phyloP scores from a whole-genome alignment of 1,140 invertebrate genomes.

The Solenopsis fugax region DNA sequence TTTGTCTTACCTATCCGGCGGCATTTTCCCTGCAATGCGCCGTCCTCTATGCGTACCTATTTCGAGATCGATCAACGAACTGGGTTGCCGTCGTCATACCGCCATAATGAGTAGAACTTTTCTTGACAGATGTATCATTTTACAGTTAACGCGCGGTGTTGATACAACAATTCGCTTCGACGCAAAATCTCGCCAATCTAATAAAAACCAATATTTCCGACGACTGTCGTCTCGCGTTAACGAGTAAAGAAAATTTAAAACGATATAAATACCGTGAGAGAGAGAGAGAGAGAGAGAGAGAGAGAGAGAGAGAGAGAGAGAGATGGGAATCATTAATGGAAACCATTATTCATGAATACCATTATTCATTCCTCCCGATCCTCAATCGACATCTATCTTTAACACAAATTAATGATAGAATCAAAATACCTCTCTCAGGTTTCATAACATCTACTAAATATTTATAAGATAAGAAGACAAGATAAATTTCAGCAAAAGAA shows the following conservation, averaged over 20 bases:
- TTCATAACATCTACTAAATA: not conserved
- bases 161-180: not conserved
- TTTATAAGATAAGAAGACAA: not conserved
- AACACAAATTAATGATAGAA: not conserved
- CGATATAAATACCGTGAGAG: constrained; percentile 24
- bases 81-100: constrained; percentile 6
- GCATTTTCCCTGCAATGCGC: constrained; percentile 41
- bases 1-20: not conserved
- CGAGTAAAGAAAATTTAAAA: constrained; percentile 56
- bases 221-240: not conserved
- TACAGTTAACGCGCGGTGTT: not conserved
- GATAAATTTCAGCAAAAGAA: constrained; percentile 3
- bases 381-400: not conserved
- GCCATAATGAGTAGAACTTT: constrained; percentile 39
- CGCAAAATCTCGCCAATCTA: not conserved
- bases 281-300: too few species aligned
- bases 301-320: too few species aligned
- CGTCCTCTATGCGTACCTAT: constrained; percentile 18
- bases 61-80: constrained; percentile 47
- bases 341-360: constrained; percentile 28
- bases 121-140: constrained; percentile 18
- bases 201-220: constrained; percentile 35
- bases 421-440: not conserved
- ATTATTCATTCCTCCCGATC: not conserved
- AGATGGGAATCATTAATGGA: not conserved